Evolutionary conservation across 1,140 invertebrate genomes (phyloP), one percentile per base, ranked within the genome.

Genomic region (Anagrus nilaparvatae): DNA sequence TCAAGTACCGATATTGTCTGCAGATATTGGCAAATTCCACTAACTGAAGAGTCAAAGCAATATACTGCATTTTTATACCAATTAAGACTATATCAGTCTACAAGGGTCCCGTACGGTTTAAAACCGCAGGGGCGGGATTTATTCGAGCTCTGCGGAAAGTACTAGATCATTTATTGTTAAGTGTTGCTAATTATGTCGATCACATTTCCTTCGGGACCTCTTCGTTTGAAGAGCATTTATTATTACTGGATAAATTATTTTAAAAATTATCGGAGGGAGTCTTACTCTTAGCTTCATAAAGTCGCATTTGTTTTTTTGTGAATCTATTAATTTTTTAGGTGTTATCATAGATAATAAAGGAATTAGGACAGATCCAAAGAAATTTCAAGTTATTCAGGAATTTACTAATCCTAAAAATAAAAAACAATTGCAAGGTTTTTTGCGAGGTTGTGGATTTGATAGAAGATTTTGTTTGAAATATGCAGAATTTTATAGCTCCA

Each of bases 11-110:
- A 47, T 20, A 9, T 44, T 3, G 36, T 36, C 28, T 39, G 43
- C 9, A 33, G 41, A 7, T 48, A 48, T 13, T 51, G 25, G 40
- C 42, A 41, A 19, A 46, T 48, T 12, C 34, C 35, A 27, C 29
- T 47, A 14, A 29, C 41, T 14, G 39, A 34, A 0, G 24, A 47
- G 10, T 33, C 34, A 1, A 14, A 30, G 5, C 39, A 41, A 27
- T 46, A 44, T 35, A 35, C 42, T 6, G 40, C 37, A 1, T 40
- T 48, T 23, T 23, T 40, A 8, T 18, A 43, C 0, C 29, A 21
- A 1, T 21, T 25, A 13, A 24, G 40, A 18, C 17, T 46, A 12
- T 42, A 42, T 19, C 34, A 42, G n/a, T 47, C 39, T 31, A 18
- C 13, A 8, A 18, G 34, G 4, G 42, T 47, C 7, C 34, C 40